Percentiles rank a stretch among this genome's conserved stretches.
These are phyloP conservation scores for Drosophila orena DNA, from an alignment of 1,140 invertebrate genomes.

Conservation along the genomic window DNA sequence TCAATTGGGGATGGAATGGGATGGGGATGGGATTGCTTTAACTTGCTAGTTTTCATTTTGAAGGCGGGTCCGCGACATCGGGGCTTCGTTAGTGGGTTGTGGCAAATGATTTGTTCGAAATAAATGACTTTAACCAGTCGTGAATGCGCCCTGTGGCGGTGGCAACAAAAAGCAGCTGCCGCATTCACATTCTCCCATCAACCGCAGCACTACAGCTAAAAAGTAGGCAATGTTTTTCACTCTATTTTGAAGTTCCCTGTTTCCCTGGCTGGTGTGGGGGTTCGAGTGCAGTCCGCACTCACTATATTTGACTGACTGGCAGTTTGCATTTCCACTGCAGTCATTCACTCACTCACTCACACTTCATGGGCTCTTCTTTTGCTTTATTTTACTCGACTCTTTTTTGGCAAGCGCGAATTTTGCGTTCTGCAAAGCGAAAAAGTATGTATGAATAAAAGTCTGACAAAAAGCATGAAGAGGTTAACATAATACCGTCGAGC, in stretches of 20 bases:
- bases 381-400: conserved; percentile 2
- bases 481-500: conserved; percentile 19
- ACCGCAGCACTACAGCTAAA: conserved; percentile 67
- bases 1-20: conserved; percentile 23
- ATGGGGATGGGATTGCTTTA: conserved; percentile 49
- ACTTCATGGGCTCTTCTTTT: conserved; percentile 50
- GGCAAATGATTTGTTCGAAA: conserved; percentile 78
- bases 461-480: conserved; percentile 12
- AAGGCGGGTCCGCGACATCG: conserved; percentile 11
- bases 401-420: conserved; percentile 64
- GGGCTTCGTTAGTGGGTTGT: conserved; percentile 43
- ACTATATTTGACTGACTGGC: conserved; percentile 60
- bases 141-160: conserved; percentile 25
- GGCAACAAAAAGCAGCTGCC: conserved; percentile 46
- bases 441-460: conserved; percentile 44
- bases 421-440: conserved; percentile 62
- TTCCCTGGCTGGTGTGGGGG: conserved; percentile 1
- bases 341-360: conserved; percentile 75
- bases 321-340: conserved; percentile 74
- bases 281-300: conserved; percentile 29
- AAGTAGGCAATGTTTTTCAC: conserved; percentile 70
- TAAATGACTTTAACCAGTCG: conserved; percentile 80
- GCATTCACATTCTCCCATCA: conserved; percentile 45
- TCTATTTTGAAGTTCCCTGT: conserved; percentile 17
- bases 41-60: conserved; percentile 64